Conservation (phyloP, 2,797 vertebrate species). For the Arrhamphus sclerolepis region DNA sequence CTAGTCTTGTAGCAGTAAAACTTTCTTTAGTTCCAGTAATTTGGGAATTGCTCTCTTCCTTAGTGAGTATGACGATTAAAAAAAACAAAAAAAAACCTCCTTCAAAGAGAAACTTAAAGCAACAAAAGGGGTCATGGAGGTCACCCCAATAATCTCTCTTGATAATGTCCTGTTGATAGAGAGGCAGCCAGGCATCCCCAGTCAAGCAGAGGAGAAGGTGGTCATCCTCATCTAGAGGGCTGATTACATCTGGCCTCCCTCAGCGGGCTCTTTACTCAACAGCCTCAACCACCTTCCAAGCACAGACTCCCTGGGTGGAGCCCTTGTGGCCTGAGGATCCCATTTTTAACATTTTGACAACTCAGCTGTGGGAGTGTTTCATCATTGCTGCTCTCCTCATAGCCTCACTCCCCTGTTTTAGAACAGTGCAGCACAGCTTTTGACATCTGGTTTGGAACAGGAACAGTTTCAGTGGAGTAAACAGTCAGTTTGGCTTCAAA, state of each 20-base stretch:
- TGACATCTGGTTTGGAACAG: constrained; percentile 41
- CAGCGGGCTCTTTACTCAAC: constrained; percentile 56
- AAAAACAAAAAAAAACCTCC: constrained; percentile 63
- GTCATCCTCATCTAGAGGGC: constrained; percentile 65
- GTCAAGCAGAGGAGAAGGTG: constrained; percentile 64
- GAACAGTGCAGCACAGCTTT: constrained; percentile 30
- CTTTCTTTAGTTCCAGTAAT: not conserved
- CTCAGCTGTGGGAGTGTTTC: constrained; percentile 67
- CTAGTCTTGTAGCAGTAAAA: not conserved
- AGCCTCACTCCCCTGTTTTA: constrained; percentile 41
- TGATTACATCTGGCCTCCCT: constrained; percentile 76
- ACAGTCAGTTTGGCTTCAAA: constrained; percentile 19
- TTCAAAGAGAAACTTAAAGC: constrained; percentile 81
- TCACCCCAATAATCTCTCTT: constrained; percentile 78
- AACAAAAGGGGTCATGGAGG: constrained; percentile 72
- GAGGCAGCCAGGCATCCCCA: constrained; percentile 68
- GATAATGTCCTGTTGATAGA: constrained; percentile 81
- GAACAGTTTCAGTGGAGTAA: constrained; percentile 20
- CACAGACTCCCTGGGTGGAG: constrained; percentile 70
- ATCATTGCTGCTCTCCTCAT: constrained; percentile 40
- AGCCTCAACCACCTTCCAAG: constrained; percentile 58
- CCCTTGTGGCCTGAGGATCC: constrained; percentile 61
- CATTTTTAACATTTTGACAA: constrained; percentile 74
- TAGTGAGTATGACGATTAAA: constrained; percentile 54
- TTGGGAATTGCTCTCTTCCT: constrained; percentile 60